Base-by-base conservation (phyloP, 30 jellyfish, hydroid and myxozoan genomes). In the Hydractinia echinata region DNA sequence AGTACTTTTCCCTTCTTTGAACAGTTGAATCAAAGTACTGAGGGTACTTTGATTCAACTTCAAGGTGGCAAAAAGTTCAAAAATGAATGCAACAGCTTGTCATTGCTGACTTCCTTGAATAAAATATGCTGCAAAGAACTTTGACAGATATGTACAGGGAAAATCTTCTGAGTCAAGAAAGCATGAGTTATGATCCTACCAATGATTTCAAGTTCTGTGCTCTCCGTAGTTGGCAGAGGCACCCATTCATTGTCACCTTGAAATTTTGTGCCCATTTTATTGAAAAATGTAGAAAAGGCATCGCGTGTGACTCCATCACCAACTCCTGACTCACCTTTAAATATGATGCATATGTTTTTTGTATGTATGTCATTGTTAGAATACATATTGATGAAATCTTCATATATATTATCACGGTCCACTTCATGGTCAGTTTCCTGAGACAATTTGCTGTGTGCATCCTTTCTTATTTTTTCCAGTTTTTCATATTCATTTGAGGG, bases 161-260 rank as follows among this genome's bases (percentile, higher is more conserved):
- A 64, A 3, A 64, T 64, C 51, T 64, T 64, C 0, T 64, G 74
- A 7, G 74, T 64, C 39, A 64, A 0, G 74, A n/a, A 64, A 6
- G 74, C 74, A 64, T 4, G 19, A n/a, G 74, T 64, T 7, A 64
- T 6, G 39, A 64, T 64, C 39, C 39, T 64, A 4, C 74, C 74
- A 64, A 64, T 64, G 4, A 64, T 51, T 64, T 7, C 18, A 44
- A 64, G 39, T 64, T 64, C 74, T 64, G 74, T n/a, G 18, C 74
- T 64, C 7, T 64, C 19, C 18, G 39, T n/a, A 64, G 74, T 64
- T 64, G 74, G 74, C 74, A n/a, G 39, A n/a, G 74, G 74, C 10
- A 64, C 1, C 19, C 18, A 51, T 13, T 64, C 74, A 51, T 3
- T 64, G 7, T 64, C 74, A 64, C 74, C 74, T 64, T 64, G 74